A percentile compares a stretch with the other conserved stretches of the same genome.
Evolutionary conservation across 2,113 vertebrate species (phyloP).

Genomic region (Rhea pennata): DNA sequence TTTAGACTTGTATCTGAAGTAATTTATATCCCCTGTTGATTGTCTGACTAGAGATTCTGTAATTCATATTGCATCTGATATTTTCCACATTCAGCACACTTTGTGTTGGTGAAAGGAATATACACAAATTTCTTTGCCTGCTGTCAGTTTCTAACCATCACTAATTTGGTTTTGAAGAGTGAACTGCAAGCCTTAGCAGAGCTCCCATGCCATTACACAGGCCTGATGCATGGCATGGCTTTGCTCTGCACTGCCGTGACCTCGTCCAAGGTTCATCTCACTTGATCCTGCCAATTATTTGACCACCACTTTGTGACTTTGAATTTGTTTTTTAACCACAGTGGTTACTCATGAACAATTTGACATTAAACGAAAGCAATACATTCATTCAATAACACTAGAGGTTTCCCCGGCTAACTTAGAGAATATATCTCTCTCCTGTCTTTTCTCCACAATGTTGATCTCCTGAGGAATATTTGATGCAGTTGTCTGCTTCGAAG

Average conservation of each 20-base stretch:
- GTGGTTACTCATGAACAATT: neutral
- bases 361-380: neutral
- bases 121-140: neutral
- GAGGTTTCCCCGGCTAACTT: neutral
- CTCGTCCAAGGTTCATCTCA: neutral
- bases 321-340: neutral
- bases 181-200: neutral
- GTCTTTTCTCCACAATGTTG: neutral
- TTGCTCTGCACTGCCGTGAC: neutral
- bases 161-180: neutral
- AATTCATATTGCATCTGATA: neutral
- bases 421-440: neutral
- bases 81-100: neutral
- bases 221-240: neutral
- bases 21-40: neutral
- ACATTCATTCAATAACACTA: neutral
- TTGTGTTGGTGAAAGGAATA: neutral
- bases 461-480: neutral
- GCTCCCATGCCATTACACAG: neutral
- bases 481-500: neutral
- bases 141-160: neutral
- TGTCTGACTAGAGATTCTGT: neutral
- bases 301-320: neutral
- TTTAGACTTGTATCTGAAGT: neutral
- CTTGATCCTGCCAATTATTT: neutral